Evolutionary conservation across 1,140 invertebrate genomes (phyloP).

Genomic region (Eupristina koningsbergeri): DNA sequence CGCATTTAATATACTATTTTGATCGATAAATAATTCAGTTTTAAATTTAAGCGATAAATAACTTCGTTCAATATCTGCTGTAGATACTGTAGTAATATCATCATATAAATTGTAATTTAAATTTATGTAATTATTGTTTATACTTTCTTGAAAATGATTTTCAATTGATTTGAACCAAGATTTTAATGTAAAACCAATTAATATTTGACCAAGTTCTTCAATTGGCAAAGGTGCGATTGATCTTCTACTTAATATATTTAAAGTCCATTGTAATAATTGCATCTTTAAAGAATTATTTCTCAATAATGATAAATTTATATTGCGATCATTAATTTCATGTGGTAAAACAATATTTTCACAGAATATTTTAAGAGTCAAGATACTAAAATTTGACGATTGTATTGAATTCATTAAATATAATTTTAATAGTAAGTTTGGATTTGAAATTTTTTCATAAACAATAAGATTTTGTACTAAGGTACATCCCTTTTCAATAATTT

Average conservation of each 20-base stretch:
- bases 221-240: conserved; percentile 46
- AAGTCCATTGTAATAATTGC: conserved; percentile 57
- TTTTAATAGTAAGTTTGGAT: conserved; percentile 63
- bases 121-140: background rate
- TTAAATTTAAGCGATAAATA: conserved; percentile 53
- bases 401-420: conserved; percentile 68
- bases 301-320: conserved; percentile 41
- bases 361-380: conserved; percentile 65
- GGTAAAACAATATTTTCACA: conserved; percentile 58
- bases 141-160: conserved; percentile 22
- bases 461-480: conserved; percentile 66
- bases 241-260: conserved; percentile 54
- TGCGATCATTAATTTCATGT: conserved; percentile 48
- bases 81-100: conserved; percentile 15
- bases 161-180: conserved; percentile 55
- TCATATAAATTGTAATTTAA: conserved; percentile 26
- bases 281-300: conserved; percentile 56
- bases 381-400: conserved; percentile 62
- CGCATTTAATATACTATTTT: background rate
- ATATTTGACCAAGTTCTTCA: conserved; percentile 55
- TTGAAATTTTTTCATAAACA: conserved; percentile 58
- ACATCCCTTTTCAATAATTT: conserved; percentile 61
- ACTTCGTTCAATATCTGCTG: conserved; percentile 55
- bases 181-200: conserved; percentile 61
- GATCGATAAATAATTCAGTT: conserved; percentile 43